Evolutionary conservation across 2,888 invertebrate species (phyloP).

Genomic region (Coenonympha glycerion): DNA sequence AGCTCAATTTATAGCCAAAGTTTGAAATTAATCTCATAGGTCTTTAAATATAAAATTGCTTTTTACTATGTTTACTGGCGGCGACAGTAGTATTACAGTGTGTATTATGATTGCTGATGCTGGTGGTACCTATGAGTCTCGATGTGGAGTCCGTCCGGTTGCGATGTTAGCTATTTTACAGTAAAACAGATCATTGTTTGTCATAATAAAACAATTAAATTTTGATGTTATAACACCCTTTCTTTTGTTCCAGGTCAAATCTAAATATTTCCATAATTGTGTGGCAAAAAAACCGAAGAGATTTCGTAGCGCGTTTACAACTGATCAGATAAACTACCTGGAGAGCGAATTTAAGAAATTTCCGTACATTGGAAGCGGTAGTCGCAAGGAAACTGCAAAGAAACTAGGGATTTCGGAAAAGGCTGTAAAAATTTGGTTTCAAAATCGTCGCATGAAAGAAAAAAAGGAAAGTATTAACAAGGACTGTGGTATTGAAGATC

Average conservation of each 20-base stretch:
- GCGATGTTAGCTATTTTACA: no score
- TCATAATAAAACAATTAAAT: no score
- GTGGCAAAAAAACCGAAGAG: slow-evolving; percentile 40
- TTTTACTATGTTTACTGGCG: no score
- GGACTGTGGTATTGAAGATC: slow-evolving; percentile 32
- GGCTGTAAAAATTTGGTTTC: slow-evolving; percentile 91
- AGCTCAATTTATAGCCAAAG: no score
- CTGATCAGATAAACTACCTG: slow-evolving; percentile 81
- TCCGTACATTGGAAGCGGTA: slow-evolving; percentile 80
- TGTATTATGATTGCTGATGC: no score
- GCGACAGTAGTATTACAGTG: no score
- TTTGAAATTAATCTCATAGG: no score
- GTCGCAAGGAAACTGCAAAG: slow-evolving; percentile 81
- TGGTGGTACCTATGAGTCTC: no score
- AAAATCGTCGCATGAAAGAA: slow-evolving; percentile 85
- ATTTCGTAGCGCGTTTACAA: slow-evolving; percentile 82
- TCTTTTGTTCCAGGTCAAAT: slow-evolving; percentile 19
- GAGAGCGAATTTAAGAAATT: slow-evolving; percentile 82
- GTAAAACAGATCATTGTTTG: no score
- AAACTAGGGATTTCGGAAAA: slow-evolving; percentile 80
- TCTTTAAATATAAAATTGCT: no score
- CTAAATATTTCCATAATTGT: slow-evolving; percentile 8
- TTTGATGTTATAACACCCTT: no score
- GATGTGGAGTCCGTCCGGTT: no score
- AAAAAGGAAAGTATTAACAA: slow-evolving; percentile 71